Conservation (phyloP, 2,888 invertebrate species). For the Drosophila macrospina region DNA sequence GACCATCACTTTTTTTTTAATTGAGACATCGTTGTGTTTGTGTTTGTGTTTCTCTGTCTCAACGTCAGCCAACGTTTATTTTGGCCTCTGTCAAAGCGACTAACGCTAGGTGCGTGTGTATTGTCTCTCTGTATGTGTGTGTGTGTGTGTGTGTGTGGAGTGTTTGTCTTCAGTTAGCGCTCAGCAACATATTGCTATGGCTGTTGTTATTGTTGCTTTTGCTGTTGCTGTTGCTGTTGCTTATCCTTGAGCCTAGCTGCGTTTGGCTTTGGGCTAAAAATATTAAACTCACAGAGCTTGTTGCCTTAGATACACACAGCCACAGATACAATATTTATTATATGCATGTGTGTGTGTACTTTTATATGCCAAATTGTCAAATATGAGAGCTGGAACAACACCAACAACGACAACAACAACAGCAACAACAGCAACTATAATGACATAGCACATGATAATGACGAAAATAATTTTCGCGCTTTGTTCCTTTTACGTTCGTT, state of each 20-base stretch:
- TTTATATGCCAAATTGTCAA: conserved; percentile 64
- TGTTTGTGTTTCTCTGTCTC: conserved; percentile 41
- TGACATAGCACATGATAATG: conserved; percentile 40
- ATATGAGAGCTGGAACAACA: conserved; percentile 44
- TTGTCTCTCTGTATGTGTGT: conserved; percentile 18
- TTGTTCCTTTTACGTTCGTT: conserved; percentile 50
- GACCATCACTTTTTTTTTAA: conserved; percentile 73
- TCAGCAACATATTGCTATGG: conserved; percentile 48
- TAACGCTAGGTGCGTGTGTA: conserved; percentile 14
- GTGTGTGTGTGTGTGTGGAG: conserved; percentile 43
- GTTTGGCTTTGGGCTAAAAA: conserved; percentile 78
- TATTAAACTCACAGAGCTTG: conserved; percentile 70
- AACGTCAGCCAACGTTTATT: conserved; percentile 48
- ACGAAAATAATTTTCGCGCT: conserved; percentile 75
- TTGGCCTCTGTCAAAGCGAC: conserved; percentile 35
- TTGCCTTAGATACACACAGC: conserved; percentile 57
- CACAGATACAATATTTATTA: conserved; percentile 29
- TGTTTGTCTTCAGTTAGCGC: conserved; percentile 73
- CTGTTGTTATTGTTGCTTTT: conserved; percentile 24
- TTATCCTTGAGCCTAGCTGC: conserved; percentile 43
- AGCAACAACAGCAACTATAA: conserved; percentile 4
- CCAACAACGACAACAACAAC: conserved; percentile 21
- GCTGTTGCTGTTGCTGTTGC: conserved; percentile 22
- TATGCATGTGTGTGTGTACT: conserved; percentile 15
- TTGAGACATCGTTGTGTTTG: conserved; percentile 72